Evolutionary conservation across 37 sponge, comb jelly and placozoan genomes (phyloP).

Genomic region (Amphimedon queenslandica): DNA sequence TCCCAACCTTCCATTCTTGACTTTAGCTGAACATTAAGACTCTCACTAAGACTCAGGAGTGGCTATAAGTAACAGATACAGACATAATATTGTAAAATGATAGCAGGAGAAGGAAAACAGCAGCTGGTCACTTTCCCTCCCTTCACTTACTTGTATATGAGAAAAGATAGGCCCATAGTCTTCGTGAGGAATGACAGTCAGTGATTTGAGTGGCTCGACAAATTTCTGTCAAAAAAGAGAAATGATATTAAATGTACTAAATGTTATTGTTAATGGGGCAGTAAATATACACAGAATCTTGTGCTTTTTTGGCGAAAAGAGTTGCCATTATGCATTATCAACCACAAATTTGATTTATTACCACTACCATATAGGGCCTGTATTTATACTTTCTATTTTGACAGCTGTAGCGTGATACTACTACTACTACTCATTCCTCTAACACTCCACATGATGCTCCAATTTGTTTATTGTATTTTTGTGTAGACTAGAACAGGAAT

Average conservation of each 20-base stretch:
- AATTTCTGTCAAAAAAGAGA: conserved; percentile 36
- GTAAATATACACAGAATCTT: no score
- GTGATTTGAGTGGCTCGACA: conserved; percentile 34
- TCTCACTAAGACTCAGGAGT: conserved; percentile 48
- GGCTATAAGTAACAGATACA: conserved; percentile 46
- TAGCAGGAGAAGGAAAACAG: not conserved
- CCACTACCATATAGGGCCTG: no score
- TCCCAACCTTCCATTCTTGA: conserved; percentile 80
- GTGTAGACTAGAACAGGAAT: no score
- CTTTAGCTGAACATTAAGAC: conserved; percentile 38
- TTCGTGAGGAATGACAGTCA: conserved; percentile 44
- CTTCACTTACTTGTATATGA: conserved; percentile 43
- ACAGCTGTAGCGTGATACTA: no score
- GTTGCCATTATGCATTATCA: no score
- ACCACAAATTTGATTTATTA: no score
- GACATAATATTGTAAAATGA: not conserved
- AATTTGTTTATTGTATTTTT: no score
- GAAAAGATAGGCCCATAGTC: conserved; percentile 62
- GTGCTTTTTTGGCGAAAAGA: no score
- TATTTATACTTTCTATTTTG: no score
- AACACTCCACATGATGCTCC: no score
- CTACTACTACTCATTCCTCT: no score
- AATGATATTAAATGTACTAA: not conserved
- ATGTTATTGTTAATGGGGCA: no score
- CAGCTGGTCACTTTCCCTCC: not conserved